Evolutionary conservation across 2,113 vertebrate genomes (phyloP), one percentile per base, ranked within the genome.

Genomic region (Balaeniceps rex): DNA sequence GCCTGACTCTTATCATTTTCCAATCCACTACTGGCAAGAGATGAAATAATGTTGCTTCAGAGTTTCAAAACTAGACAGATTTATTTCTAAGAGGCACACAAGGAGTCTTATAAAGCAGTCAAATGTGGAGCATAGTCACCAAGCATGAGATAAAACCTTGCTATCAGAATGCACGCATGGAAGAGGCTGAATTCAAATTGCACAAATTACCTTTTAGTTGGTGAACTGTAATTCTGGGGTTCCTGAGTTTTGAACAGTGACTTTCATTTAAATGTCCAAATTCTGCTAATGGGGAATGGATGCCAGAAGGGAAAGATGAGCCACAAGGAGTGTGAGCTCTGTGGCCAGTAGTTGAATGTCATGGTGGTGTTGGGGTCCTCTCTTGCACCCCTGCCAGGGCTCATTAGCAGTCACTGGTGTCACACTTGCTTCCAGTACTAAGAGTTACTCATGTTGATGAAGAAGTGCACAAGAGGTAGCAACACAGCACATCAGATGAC

Each of bases 21-120:
- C 93, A 96, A 90, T 88, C 82, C 40, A 49, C 70, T 85, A 10
- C 29, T 96, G 94, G 92, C 96, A 95, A 88, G 54, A 95, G 92
- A 96, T 94, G 46, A 96, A 97, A 91, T 83, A 95, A 55, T 79
- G 80, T 42, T 91, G 46, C 92, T 96, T 82, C 75, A 83, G 78
- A 72, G 88, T 95, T 95, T 95, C 87, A 85, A 82, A 96, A 94
- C 44, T 65, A 47, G 40, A 42, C 60, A 70, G 89, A 91, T 85
- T 94, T 65, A 61, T 88, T 88, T 90, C 85, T 63, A 64, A 94
- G 92, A 94, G 82, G 71, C 75, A 90, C 82, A 94, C 0, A 7
- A 85, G 66, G 84, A 76, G 87, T 85, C 84, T 85, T 83, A 52
- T 14, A 65, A 85, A 91, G 66, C 74, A 76, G 57, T 85, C 61